phyloP scores from a whole-genome alignment of 2,888 invertebrate genomes.

The Petrolisthes cinctipes region DNA sequence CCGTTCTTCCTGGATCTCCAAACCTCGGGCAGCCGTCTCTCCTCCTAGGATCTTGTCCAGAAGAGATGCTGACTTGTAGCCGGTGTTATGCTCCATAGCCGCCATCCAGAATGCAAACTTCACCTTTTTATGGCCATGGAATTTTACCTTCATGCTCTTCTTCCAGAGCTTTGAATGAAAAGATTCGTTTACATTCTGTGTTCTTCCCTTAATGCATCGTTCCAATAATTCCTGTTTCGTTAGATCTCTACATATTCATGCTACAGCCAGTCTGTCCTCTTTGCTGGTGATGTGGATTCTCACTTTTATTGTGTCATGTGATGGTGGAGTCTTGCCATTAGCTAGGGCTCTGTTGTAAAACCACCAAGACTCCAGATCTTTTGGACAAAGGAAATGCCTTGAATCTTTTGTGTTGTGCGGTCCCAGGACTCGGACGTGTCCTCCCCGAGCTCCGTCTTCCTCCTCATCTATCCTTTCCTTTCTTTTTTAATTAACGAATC shows the following conservation, averaged over 20 bases:
- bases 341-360: background rate
- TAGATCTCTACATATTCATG: background rate
- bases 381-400: background rate
- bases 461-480: no score
- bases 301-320: background rate
- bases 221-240: background rate
- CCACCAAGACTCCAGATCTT: background rate
- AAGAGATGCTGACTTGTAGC: no score
- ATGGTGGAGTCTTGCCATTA: background rate
- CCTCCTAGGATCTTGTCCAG: no score
- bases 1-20: no score
- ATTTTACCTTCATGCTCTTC: background rate
- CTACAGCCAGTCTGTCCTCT: background rate
- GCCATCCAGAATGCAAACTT: background rate
- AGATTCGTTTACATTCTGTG: slow-evolving; percentile 3
- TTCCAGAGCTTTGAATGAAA: background rate
- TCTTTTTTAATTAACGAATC: no score
- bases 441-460: no score
- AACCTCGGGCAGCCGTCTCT: no score
- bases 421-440: no score
- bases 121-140: background rate
- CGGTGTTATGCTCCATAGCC: slow-evolving; percentile 6
- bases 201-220: background rate
- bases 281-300: background rate
- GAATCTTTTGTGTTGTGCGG: no score